Percentiles rank a stretch among this genome's conserved stretches.
phyloP scores from a whole-genome alignment of 2,888 invertebrate genomes.

The Acleris emargana region DNA sequence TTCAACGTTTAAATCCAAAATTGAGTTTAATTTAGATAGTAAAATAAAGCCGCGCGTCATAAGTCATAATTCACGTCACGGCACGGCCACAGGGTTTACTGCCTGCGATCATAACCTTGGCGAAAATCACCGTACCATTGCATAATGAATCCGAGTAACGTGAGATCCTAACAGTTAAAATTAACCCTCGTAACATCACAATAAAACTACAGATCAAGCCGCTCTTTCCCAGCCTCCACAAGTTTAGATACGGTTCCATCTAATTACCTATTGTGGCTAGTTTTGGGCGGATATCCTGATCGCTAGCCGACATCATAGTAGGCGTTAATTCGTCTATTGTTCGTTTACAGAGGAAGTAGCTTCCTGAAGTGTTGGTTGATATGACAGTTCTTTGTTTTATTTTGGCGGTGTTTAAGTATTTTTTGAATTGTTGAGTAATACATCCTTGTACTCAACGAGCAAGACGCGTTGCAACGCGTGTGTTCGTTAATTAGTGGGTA shows the following conservation, averaged over 20 bases:
- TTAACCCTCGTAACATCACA: no score
- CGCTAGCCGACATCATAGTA: slow-evolving; percentile 19
- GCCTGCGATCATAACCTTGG: no score
- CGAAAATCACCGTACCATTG: no score
- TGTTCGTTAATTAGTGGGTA: no score
- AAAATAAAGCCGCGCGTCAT: no score
- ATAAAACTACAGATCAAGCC: no score
- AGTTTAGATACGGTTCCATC: slow-evolving; percentile 15
- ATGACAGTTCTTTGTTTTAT: slow-evolving; percentile 4
- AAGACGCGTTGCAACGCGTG: neutral
- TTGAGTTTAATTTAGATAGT: no score
- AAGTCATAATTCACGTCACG: no score
- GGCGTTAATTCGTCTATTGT: slow-evolving; percentile 27
- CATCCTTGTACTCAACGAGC: neutral
- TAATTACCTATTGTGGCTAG: slow-evolving; percentile 24
- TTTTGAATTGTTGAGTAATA: neutral
- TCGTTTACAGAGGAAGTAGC: slow-evolving; percentile 25
- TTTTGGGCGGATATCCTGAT: slow-evolving; percentile 30
- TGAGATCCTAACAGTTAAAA: no score
- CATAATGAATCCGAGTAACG: no score
- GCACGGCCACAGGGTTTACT: no score
- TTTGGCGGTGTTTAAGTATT: slow-evolving; percentile 2
- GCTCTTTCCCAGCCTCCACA: slow-evolving; percentile 10
- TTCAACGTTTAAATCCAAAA: no score
- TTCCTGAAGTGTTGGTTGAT: slow-evolving; percentile 21